Percentiles rank a stretch among this genome's conserved stretches.
phyloP scores from a whole-genome alignment of 92 coral and sea anemone genomes.

The Siderastrea siderea region DNA sequence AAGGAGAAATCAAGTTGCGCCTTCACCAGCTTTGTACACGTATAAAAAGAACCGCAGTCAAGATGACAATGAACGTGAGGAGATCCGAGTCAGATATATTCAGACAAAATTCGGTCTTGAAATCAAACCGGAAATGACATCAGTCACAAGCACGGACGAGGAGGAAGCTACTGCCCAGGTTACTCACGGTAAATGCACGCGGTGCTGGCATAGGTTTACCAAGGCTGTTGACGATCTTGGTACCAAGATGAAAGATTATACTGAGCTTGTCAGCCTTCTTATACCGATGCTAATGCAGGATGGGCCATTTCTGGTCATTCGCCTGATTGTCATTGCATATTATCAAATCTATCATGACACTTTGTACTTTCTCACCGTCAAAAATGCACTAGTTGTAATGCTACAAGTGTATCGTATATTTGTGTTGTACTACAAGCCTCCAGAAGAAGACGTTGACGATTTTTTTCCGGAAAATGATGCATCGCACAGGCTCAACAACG shows the following conservation, averaged over 20 bases:
- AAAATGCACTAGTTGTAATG: slow-evolving; percentile 95
- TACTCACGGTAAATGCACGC: slow-evolving; percentile 4
- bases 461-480: slow-evolving; percentile 80
- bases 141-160: slow-evolving; percentile 60
- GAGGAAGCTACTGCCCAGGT: slow-evolving; percentile 38
- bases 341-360: slow-evolving; percentile 88
- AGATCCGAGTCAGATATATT: slow-evolving; percentile 73
- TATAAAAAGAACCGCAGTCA: slow-evolving; percentile 59
- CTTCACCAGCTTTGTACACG: slow-evolving; percentile 86
- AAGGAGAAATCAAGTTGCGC: slow-evolving; percentile 86
- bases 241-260: slow-evolving; percentile 67
- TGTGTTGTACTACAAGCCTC: slow-evolving; percentile 94
- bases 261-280: slow-evolving; percentile 82
- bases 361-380: slow-evolving; percentile 90
- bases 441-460: slow-evolving; percentile 85
- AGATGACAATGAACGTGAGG: slow-evolving; percentile 31
- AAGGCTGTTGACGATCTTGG: slow-evolving; percentile 38
- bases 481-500: slow-evolving; percentile 73
- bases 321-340: slow-evolving; percentile 88
- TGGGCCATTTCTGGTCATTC: slow-evolving; percentile 88
- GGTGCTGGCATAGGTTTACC: slow-evolving; percentile 31
- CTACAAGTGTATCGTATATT: slow-evolving; percentile 93
- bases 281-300: slow-evolving; percentile 95
- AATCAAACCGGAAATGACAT: slow-evolving; percentile 72
- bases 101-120: slow-evolving; percentile 86